A percentile compares a stretch with the other conserved stretches of the same genome.
phyloP scores from a whole-genome alignment of 2,113 vertebrate genomes.

The Chroicocephalus ridibundus region DNA sequence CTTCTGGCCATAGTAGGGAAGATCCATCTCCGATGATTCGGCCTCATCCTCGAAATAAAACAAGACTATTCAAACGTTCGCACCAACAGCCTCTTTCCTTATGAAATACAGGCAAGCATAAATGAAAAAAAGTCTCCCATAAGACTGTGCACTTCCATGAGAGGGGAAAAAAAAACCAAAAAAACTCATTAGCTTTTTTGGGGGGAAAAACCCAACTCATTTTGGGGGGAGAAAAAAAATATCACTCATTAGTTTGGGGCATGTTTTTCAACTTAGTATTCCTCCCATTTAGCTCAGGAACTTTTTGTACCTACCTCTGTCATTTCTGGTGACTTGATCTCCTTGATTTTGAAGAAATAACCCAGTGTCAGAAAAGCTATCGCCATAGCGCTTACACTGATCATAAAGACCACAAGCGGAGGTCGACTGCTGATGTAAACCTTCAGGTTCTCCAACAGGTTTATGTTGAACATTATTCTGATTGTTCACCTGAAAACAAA shows the following conservation, averaged over 20 bases:
- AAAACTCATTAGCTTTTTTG: neutral
- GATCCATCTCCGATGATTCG: neutral
- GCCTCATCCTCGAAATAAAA: neutral
- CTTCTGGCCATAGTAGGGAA: neutral
- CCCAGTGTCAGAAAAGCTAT: constrained; percentile 97
- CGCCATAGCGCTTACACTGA: constrained; percentile 95
- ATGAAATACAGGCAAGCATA: neutral
- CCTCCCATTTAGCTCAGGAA: neutral
- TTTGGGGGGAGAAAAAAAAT: neutral
- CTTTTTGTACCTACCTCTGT: constrained; percentile 81
- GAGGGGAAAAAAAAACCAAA: accelerated
- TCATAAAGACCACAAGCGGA: constrained; percentile 97
- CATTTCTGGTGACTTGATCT: constrained; percentile 97
- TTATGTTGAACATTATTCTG: constrained; percentile 81
- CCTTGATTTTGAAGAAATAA: constrained; percentile 99
- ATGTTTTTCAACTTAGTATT: neutral
- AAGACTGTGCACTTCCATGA: neutral
- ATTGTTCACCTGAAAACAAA: constrained; percentile 68
- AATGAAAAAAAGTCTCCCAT: neutral
- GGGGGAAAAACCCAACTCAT: neutral
- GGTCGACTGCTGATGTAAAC: constrained; percentile 91
- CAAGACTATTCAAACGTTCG: neutral
- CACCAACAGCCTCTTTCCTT: neutral
- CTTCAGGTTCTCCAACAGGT: constrained; percentile 95
- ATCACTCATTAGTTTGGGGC: neutral